These are phyloP conservation scores for Fopius arisanus DNA, from an alignment of 1,140 invertebrate species.

Conservation along the genomic window DNA sequence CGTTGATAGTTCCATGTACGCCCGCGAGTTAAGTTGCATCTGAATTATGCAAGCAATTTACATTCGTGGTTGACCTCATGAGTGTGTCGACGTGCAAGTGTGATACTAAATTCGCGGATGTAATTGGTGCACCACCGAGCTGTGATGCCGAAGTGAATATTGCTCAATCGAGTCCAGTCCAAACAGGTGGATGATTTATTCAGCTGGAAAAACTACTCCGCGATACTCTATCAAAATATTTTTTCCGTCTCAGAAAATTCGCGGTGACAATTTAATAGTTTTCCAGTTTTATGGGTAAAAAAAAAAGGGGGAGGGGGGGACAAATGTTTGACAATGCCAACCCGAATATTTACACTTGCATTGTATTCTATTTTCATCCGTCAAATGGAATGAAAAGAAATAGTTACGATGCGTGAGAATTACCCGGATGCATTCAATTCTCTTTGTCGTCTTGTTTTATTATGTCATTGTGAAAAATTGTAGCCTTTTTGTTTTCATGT, in stretches of 20 bases:
- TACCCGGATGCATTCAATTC: constrained; percentile 6
- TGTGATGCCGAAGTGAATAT: neutral
- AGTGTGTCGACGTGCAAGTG: constrained; percentile 29
- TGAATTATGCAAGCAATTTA: constrained; percentile 50
- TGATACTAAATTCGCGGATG: constrained; percentile 9
- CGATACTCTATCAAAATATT: too few relatives aligned
- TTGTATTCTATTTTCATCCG: neutral
- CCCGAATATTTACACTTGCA: neutral
- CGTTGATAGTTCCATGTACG: constrained; percentile 33
- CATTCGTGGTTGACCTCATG: constrained; percentile 34
- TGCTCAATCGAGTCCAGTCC: neutral
- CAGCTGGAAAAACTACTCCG: too few relatives aligned
- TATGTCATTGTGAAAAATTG: constrained; percentile 5
- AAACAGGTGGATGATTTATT: neutral
- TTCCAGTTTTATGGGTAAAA: neutral
- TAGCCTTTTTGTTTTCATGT: constrained; percentile 23
- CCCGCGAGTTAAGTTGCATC: constrained; percentile 42
- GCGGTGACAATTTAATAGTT: too few relatives aligned
- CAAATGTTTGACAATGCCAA: neutral
- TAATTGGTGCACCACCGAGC: neutral
- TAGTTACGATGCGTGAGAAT: neutral
- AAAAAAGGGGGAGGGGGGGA: too few relatives aligned
- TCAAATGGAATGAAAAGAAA: neutral
- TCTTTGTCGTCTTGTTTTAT: constrained; percentile 30
- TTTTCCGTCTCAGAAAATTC: too few relatives aligned